Evolutionary conservation across 2,888 invertebrate genomes (phyloP).

Genomic region (Torymus tubicola): DNA sequence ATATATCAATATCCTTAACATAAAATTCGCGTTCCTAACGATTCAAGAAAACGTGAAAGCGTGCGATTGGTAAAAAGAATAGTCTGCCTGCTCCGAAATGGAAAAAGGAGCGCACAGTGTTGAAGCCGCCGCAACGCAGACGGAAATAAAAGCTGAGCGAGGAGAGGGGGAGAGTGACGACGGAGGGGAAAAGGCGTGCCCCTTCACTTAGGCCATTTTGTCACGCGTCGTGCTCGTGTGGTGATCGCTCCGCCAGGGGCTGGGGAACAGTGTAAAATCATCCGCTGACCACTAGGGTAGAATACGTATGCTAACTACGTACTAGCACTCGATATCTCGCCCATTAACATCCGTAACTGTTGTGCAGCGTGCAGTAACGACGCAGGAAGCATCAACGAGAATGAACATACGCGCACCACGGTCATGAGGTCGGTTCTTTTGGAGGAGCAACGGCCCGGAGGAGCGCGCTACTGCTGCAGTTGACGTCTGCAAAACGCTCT

Average conservation of each 20-base stretch:
- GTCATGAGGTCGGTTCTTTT: neutral
- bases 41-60: no score
- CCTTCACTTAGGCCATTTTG: constrained; percentile 73
- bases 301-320: no score
- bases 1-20: no score
- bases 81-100: constrained; percentile 20
- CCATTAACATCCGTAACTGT: no score
- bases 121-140: neutral
- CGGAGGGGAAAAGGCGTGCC: constrained; percentile 65
- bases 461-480: neutral
- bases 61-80: neutral
- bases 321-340: no score
- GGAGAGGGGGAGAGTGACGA: neutral
- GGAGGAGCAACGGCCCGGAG: constrained; percentile 1
- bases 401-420: no score
- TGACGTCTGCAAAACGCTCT: neutral
- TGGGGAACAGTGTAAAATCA: constrained; percentile 1
- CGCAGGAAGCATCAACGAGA: no score
- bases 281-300: no score
- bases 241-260: constrained; percentile 69
- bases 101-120: constrained; percentile 7
- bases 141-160: no score
- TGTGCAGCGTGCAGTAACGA: no score
- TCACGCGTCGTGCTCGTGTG: constrained; percentile 65
- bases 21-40: no score